phyloP scores from a whole-genome alignment of 2,888 invertebrate genomes.

The Harpalus rubripes region DNA sequence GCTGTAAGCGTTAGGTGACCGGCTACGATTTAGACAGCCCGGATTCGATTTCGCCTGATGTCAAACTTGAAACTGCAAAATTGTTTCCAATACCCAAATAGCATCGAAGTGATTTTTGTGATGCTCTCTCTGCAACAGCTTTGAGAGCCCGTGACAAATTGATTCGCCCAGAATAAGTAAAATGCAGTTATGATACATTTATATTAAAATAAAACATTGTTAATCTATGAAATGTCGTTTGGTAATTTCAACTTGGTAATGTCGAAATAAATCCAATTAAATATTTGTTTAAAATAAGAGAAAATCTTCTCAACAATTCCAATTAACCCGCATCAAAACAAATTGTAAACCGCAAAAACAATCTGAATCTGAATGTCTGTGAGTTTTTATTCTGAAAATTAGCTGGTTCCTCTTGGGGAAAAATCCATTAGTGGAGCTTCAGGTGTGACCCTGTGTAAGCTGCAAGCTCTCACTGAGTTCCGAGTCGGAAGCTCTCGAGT shows the following conservation, averaged over 20 bases:
- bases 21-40: too few species aligned
- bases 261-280: not conserved
- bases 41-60: too few species aligned
- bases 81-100: too few species aligned
- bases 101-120: too few species aligned
- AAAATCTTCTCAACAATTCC: not conserved
- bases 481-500: conserved; percentile 56
- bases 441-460: conserved; percentile 12
- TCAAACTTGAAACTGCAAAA: too few species aligned
- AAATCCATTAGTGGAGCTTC: conserved; percentile 47
- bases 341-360: not conserved
- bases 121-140: too few species aligned
- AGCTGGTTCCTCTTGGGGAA: conserved; percentile 15
- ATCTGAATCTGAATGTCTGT: not conserved
- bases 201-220: not conserved
- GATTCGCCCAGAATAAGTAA: too few species aligned
- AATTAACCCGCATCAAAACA: not conserved
- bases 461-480: not conserved
- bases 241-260: too few species aligned
- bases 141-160: too few species aligned
- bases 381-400: conserved; percentile 3
- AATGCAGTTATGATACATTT: too few species aligned
- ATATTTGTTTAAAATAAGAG: not conserved
- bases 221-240: not conserved
- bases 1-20: too few species aligned